phyloP scores from a whole-genome alignment of 1,140 invertebrate species.

The Diuraphis noxia region DNA sequence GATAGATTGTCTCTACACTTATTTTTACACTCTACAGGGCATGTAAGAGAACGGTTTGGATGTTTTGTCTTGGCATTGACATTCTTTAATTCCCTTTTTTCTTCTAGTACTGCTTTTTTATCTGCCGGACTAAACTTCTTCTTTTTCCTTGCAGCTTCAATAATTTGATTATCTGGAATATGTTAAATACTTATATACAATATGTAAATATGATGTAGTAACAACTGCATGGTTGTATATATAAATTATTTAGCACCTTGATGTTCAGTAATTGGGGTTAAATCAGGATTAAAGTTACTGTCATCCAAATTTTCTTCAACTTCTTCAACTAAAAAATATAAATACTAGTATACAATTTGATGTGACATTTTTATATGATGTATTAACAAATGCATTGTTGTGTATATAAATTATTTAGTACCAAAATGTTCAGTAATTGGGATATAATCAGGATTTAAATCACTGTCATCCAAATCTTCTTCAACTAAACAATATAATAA shows the following conservation, averaged over 20 bases:
- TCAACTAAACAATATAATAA: not conserved
- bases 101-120: not conserved
- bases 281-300: not conserved
- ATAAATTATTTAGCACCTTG: not conserved
- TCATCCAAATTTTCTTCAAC: not conserved
- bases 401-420: not conserved
- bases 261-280: not conserved
- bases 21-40: not conserved
- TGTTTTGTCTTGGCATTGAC: not conserved
- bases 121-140: not conserved
- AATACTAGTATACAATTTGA: not conserved
- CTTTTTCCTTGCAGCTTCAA: not conserved
- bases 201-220: slow-evolving; percentile 5
- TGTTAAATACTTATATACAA: not conserved
- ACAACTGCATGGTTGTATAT: not conserved
- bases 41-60: not conserved
- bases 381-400: not conserved
- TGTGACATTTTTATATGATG: not conserved
- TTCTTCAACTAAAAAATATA: not conserved
- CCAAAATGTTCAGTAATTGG: no score
- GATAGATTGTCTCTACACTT: slow-evolving; percentile 12
- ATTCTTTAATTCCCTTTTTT: not conserved
- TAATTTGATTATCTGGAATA: not conserved
- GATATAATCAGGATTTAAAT: no score
- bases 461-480: not conserved